A percentile compares a stretch with the other conserved stretches of the same genome.
Conservation (phyloP, 1,140 invertebrate genomes). For the Cylas formicarius region DNA sequence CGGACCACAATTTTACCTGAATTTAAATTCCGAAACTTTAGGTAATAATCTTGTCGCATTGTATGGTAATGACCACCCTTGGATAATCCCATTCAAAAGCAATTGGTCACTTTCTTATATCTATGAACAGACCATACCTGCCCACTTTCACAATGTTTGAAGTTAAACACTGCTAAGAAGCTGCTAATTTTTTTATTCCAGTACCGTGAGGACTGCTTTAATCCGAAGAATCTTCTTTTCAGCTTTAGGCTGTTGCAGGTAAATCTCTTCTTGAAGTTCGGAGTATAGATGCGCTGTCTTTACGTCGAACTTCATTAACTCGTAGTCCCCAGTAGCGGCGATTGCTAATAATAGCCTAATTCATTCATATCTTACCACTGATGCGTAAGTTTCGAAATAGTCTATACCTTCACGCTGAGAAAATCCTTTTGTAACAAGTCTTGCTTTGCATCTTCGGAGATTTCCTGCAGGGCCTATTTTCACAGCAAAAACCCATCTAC, state of each 20-base stretch:
- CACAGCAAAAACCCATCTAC: constrained; percentile 18
- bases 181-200: constrained; percentile 37
- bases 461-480: constrained; percentile 12
- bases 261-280: constrained; percentile 40
- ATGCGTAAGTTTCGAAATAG: constrained; percentile 39
- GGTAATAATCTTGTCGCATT: too few species aligned
- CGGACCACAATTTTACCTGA: too few species aligned
- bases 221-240: constrained; percentile 41
- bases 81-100: too few species aligned
- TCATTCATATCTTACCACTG: constrained; percentile 33
- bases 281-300: constrained; percentile 43
- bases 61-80: too few species aligned
- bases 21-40: too few species aligned
- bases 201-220: constrained; percentile 42
- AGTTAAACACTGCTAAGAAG: constrained; percentile 3
- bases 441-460: constrained; percentile 13
- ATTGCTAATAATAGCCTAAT: constrained; percentile 25
- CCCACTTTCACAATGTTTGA: neutral
- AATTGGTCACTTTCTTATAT: too few species aligned
- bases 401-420: constrained; percentile 39
- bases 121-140: too few species aligned
- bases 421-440: constrained; percentile 40
- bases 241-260: constrained; percentile 34
- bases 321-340: constrained; percentile 14
- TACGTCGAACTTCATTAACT: constrained; percentile 32